Percentiles rank a stretch among this genome's conserved stretches.
phyloP scores from a whole-genome alignment of 2,797 vertebrate genomes.

The Acanthiza pusilla region DNA sequence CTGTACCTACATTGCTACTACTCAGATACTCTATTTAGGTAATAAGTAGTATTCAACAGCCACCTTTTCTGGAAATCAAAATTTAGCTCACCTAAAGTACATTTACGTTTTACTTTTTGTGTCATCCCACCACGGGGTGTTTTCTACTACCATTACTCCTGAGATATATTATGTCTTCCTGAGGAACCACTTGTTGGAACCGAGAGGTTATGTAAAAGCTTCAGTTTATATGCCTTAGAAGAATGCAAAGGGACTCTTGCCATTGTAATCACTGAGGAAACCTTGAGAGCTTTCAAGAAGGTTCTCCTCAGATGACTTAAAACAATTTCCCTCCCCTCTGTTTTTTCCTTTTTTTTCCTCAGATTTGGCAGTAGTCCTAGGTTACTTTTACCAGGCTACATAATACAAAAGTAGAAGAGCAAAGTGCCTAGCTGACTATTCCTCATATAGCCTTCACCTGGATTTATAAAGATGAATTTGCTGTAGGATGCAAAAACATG shows the following conservation, averaged over 20 bases:
- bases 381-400: not conserved
- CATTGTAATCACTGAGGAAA: not conserved
- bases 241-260: not conserved
- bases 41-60: not conserved
- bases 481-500: not conserved
- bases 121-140: accelerated
- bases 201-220: not conserved
- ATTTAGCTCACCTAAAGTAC: not conserved
- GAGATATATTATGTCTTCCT: not conserved
- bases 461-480: not conserved
- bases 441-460: not conserved
- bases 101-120: not conserved
- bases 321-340: accelerated
- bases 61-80: not conserved
- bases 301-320: not conserved
- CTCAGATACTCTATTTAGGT: not conserved
- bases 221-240: not conserved
- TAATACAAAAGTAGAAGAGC: not conserved
- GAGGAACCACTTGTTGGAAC: not conserved
- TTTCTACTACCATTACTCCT: not conserved
- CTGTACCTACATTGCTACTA: not conserved
- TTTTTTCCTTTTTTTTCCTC: not conserved
- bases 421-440: not conserved
- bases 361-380: not conserved
- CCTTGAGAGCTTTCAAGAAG: not conserved